Conservation (phyloP, 2,113 vertebrate species). For the Pseudopodoces humilis region DNA sequence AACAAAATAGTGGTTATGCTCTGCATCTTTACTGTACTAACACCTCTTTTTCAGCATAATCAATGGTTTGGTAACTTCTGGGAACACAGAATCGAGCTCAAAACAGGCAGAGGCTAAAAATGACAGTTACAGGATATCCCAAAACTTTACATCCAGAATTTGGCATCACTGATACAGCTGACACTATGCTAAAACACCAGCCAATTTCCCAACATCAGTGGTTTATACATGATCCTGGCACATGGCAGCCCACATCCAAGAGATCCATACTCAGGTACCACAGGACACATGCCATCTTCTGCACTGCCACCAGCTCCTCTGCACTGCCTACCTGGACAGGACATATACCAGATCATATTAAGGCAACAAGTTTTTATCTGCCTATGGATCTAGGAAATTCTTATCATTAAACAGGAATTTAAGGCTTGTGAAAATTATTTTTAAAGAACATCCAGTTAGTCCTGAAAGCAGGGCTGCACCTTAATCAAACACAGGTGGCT, state of each 20-base stretch:
- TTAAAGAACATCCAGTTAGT: background rate
- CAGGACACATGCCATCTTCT: background rate
- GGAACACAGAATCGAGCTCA: accelerated
- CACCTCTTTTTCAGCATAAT: background rate
- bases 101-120: background rate
- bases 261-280: background rate
- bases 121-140: background rate
- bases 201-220: accelerated
- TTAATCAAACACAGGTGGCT: conserved; percentile 62
- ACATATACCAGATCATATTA: accelerated
- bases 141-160: background rate
- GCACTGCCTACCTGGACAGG: background rate
- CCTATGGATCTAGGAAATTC: background rate
- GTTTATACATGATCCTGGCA: background rate
- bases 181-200: accelerated
- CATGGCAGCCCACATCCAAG: background rate
- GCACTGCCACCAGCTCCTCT: background rate
- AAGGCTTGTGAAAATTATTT: background rate
- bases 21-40: background rate
- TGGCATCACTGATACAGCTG: accelerated
- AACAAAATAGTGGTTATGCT: background rate
- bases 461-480: background rate
- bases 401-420: background rate
- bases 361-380: background rate
- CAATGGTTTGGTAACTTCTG: background rate